Evolutionary conservation across 2,113 vertebrate genomes (phyloP).

Genomic region (Thermophis baileyi): DNA sequence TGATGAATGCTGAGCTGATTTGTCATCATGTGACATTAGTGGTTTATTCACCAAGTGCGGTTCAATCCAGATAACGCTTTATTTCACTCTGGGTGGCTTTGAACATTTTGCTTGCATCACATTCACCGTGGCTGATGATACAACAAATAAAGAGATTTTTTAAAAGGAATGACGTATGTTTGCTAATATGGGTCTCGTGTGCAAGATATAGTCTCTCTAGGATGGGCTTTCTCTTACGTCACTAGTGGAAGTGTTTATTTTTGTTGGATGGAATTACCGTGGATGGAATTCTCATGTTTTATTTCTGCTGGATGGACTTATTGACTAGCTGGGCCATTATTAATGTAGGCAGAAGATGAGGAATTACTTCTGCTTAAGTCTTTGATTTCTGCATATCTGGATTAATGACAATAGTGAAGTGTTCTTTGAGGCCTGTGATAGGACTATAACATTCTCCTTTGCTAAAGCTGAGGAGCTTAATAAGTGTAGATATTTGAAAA

Average conservation of each 20-base stretch:
- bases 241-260: slow-evolving; percentile 25
- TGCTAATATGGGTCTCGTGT: slow-evolving; percentile 3
- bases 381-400: slow-evolving; percentile 6
- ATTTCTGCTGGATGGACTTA: slow-evolving; percentile 31
- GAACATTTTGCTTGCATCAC: slow-evolving; percentile 54
- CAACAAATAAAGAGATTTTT: slow-evolving; percentile 30
- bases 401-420: background rate
- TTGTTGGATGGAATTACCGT: slow-evolving; percentile 21
- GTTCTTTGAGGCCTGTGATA: background rate
- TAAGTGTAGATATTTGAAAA: background rate
- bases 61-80: slow-evolving; percentile 43
- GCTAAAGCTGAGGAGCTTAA: background rate
- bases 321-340: slow-evolving; percentile 17
- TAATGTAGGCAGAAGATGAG: slow-evolving; percentile 27
- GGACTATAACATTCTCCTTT: background rate
- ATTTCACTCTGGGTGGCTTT: slow-evolving; percentile 50
- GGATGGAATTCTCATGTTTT: slow-evolving; percentile 33
- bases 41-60: slow-evolving; percentile 50
- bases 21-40: slow-evolving; percentile 42
- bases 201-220: slow-evolving; percentile 30
- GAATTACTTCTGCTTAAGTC: background rate
- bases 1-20: slow-evolving; percentile 46
- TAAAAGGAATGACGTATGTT: slow-evolving; percentile 22
- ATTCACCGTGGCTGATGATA: slow-evolving; percentile 46
- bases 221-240: slow-evolving; percentile 37